A percentile compares a stretch with the other conserved stretches of the same genome.
Conservation (phyloP, 2,888 invertebrate genomes). For the Diarsia mendica region DNA sequence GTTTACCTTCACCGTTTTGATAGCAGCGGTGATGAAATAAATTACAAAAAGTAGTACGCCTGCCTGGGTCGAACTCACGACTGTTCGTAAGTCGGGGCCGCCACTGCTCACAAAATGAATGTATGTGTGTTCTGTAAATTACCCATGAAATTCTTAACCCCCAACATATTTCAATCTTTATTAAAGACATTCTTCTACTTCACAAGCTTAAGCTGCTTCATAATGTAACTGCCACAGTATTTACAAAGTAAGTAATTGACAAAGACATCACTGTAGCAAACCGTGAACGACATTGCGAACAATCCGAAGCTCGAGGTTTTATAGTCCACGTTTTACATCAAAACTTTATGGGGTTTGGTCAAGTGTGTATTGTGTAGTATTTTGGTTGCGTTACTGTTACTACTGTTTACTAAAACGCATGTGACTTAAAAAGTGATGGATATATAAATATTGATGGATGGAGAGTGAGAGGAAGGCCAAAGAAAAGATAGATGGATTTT, state of each 20-base stretch:
- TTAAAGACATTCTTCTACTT: slow-evolving; percentile 3
- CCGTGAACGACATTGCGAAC: slow-evolving; percentile 60
- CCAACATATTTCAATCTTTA: slow-evolving; percentile 15
- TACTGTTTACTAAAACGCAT: not conserved
- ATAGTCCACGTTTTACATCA: slow-evolving; percentile 69
- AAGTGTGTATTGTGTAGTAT: slow-evolving; percentile 66
- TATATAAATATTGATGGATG: too few species aligned
- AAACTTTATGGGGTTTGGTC: slow-evolving; percentile 66
- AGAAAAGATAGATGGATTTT: too few species aligned
- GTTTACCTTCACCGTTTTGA: too few species aligned
- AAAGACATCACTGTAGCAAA: slow-evolving; percentile 57
- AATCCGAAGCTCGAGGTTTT: slow-evolving; percentile 66
- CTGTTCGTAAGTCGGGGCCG: too few species aligned
- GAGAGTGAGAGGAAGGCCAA: too few species aligned
- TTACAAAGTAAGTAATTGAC: slow-evolving; percentile 63
- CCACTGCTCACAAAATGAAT: too few species aligned
- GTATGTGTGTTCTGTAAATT: not conserved
- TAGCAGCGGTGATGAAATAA: too few species aligned
- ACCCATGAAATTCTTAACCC: not conserved
- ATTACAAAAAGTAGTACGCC: too few species aligned
- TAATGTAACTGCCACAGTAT: slow-evolving; percentile 14
- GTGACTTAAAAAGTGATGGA: too few species aligned
- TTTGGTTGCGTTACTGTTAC: slow-evolving; percentile 51
- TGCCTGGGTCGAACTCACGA: too few species aligned
- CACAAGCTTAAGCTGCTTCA: slow-evolving; percentile 8